Percentiles rank a stretch among this genome's conserved stretches.
phyloP scores from a whole-genome alignment of 2,113 vertebrate species.

The Pogona vitticeps region DNA sequence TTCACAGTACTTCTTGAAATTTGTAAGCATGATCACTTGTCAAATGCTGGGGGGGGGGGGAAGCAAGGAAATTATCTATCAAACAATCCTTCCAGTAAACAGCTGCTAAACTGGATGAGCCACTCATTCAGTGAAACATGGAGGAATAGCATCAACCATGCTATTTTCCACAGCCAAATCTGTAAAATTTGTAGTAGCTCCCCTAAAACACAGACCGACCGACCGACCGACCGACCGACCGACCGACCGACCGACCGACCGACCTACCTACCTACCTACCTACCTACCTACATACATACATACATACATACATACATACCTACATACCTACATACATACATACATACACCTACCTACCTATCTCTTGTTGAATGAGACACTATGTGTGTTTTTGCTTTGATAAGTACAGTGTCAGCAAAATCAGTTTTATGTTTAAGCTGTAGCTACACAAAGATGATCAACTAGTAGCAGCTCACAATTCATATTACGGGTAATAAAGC shows the following conservation, averaged over 20 bases:
- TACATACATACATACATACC: no score
- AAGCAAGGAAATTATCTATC: neutral
- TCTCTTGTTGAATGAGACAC: no score
- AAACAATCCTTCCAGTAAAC: neutral
- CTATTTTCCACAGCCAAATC: neutral
- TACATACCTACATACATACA: no score
- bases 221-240: no score
- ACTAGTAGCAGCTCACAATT: neutral
- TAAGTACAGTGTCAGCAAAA: constrained; percentile 2
- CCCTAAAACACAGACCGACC: no score
- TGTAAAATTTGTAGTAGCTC: no score
- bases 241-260: no score
- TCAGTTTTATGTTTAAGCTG: constrained; percentile 5
- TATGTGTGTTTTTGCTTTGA: neutral
- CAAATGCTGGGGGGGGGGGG: neutral
- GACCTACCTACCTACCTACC: no score
- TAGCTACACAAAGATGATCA: constrained; percentile 1
- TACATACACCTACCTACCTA: no score
- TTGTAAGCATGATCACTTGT: neutral
- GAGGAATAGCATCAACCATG: neutral
- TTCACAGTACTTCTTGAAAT: neutral
- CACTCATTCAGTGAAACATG: neutral
- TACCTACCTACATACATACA: no score
- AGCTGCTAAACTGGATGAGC: neutral
- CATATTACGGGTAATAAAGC: constrained; percentile 11